Evolutionary conservation across 2,113 vertebrate genomes (phyloP).

Genomic region (Puntigrus tetrazona): DNA sequence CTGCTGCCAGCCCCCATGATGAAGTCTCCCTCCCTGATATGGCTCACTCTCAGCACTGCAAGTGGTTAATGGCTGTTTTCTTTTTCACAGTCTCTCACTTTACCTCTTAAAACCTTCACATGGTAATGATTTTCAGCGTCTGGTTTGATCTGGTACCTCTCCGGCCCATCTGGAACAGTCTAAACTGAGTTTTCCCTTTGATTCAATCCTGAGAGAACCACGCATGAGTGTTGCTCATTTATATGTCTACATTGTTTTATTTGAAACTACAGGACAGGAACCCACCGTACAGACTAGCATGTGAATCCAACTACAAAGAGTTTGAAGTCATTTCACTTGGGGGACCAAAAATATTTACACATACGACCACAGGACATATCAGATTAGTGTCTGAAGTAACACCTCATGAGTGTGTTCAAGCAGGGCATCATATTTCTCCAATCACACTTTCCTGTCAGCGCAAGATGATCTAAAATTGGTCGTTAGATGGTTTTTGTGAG

Average conservation of each 20-base stretch:
- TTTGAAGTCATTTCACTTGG: background rate
- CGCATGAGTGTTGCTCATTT: constrained; percentile 8
- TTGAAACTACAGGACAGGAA: background rate
- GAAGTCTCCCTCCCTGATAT: constrained; percentile 43
- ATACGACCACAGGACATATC: constrained; percentile 35
- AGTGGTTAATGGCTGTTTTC: constrained; percentile 44
- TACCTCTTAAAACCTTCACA: constrained; percentile 49
- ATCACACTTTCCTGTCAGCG: constrained; percentile 40
- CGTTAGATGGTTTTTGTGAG: constrained; percentile 4
- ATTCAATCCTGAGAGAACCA: constrained; percentile 38
- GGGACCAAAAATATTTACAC: constrained; percentile 43
- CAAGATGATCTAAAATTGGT: constrained; percentile 42
- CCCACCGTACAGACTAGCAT: background rate
- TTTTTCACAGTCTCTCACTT: constrained; percentile 30
- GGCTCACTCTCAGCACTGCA: constrained; percentile 45
- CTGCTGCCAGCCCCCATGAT: constrained; percentile 36
- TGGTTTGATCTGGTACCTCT: constrained; percentile 50
- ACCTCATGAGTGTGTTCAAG: constrained; percentile 41
- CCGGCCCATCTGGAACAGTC: constrained; percentile 44
- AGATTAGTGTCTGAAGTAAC: constrained; percentile 52
- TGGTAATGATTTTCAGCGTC: constrained; percentile 51
- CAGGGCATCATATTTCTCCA: constrained; percentile 39
- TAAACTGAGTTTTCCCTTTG: constrained; percentile 47
- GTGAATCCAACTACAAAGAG: background rate
- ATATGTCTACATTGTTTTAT: constrained; percentile 15